These are phyloP conservation scores for Pteruthius melanotis DNA, from an alignment of 2,113 vertebrate species.

Conservation along the genomic window DNA sequence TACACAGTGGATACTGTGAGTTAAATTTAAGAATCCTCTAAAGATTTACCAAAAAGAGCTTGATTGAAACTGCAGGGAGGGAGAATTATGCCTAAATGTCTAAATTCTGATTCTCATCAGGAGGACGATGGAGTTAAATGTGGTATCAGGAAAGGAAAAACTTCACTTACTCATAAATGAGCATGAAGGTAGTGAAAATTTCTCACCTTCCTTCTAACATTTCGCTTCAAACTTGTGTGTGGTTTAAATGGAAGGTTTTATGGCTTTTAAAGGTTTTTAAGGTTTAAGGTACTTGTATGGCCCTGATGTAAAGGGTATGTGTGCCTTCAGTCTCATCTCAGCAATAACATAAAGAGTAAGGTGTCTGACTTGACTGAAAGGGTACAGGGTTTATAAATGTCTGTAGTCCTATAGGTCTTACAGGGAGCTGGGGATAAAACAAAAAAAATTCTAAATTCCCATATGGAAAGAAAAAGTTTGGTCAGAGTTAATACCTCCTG, in stretches of 20 bases:
- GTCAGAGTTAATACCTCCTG: not conserved
- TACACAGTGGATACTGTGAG: not conserved
- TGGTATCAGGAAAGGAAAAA: not conserved
- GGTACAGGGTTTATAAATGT: not conserved
- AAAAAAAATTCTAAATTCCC: not conserved
- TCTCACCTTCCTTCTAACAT: not conserved
- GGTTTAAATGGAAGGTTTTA: not conserved
- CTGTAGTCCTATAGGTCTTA: not conserved
- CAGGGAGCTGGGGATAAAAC: not conserved
- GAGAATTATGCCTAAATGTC: not conserved
- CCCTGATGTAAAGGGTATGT: not conserved
- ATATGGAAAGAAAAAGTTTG: not conserved
- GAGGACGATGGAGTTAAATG: not conserved
- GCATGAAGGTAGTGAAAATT: not conserved
- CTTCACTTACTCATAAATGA: not conserved
- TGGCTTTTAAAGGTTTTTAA: not conserved
- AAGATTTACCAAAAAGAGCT: not conserved
- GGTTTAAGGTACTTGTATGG: not conserved
- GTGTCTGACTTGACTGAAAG: not conserved
- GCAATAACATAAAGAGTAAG: not conserved
- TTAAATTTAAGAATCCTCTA: not conserved
- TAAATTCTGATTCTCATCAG: not conserved
- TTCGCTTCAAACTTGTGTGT: not conserved
- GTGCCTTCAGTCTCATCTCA: not conserved
- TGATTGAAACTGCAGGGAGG: not conserved